Conservation (phyloP, 2,113 vertebrate genomes). For the Pungitius pungitius region DNA sequence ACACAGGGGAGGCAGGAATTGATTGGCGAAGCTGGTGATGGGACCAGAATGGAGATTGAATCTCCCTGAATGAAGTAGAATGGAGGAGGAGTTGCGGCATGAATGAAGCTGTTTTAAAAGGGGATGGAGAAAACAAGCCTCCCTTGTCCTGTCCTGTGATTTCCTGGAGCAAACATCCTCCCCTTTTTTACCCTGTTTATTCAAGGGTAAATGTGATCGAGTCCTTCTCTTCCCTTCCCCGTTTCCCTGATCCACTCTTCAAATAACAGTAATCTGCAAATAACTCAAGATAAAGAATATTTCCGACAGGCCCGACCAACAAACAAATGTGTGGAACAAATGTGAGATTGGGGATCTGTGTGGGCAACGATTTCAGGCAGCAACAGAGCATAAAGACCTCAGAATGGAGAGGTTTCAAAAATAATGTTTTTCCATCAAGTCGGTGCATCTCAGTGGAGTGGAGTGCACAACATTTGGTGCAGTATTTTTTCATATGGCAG, state of each 20-base stretch:
- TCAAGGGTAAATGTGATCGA: constrained; percentile 70
- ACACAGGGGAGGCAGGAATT: constrained; percentile 68
- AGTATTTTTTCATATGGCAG: not conserved
- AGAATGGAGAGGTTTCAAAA: constrained; percentile 6
- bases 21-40: constrained; percentile 69
- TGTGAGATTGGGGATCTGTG: not conserved
- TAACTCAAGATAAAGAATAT: constrained; percentile 30
- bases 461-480: constrained; percentile 18
- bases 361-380: constrained; percentile 1
- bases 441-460: not conserved
- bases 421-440: not conserved
- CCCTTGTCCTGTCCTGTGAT: constrained; percentile 74
- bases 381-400: not conserved
- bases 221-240: constrained; percentile 50
- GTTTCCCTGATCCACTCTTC: constrained; percentile 55
- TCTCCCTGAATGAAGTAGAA: constrained; percentile 76
- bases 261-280: constrained; percentile 56
- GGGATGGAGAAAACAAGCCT: constrained; percentile 74
- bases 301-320: constrained; percentile 23
- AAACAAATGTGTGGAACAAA: constrained; percentile 17
- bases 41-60: constrained; percentile 79
- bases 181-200: constrained; percentile 66
- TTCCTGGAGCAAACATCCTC: constrained; percentile 78
- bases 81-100: constrained; percentile 72
- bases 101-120: constrained; percentile 79